Evolutionary conservation across 2,888 invertebrate genomes (phyloP), one percentile per base, ranked within the genome.

Genomic region (Lithophane socia): DNA sequence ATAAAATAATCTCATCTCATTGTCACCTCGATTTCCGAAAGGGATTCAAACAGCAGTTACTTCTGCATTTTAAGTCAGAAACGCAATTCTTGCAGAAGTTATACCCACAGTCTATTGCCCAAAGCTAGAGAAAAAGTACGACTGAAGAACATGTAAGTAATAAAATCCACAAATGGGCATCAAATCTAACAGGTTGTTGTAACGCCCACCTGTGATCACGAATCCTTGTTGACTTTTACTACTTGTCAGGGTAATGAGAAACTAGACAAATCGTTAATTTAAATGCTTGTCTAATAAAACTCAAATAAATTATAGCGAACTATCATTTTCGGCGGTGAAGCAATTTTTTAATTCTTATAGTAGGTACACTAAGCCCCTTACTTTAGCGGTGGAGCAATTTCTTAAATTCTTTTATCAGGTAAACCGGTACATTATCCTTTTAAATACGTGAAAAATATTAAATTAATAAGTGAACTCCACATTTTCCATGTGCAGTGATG

Each of bases 221-320:
- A 47, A 73, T 76, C 66, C 69, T 85, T 78, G 71, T 72, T 84
- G 68, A 67, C 67, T 69, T 78, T 74, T 73, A 69, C 61, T 73
- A 74, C 76, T 66, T 44, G 47, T 68, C 49, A 56, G 8, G 21
- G 54, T 79, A 82, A 70, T 74, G 72, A 80, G 61, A 73, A 74
- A 75, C 75, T 56, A 29, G 21, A 61, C 64, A 70, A 75, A 79
- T 68, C 63, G 65, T 54, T 76, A 77, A 86, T 81, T 77, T 75
- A 73, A 70, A 72, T 56, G 63, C 13, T 37, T 65, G 61, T 60
- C 64, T 61, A 67, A 79, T 79, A 77, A 77, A 79, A 58, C 18
- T 68, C 29, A 29, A 75, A 74, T 66, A 42, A 54, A 81, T 81
- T 79, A 63, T n/a, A 9, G 56, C 16, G 7, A 29, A 66, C 18